Percentiles rank a stretch among this genome's conserved stretches.
phyloP scores from a whole-genome alignment of 2,888 invertebrate genomes.

The Empis stercorea region DNA sequence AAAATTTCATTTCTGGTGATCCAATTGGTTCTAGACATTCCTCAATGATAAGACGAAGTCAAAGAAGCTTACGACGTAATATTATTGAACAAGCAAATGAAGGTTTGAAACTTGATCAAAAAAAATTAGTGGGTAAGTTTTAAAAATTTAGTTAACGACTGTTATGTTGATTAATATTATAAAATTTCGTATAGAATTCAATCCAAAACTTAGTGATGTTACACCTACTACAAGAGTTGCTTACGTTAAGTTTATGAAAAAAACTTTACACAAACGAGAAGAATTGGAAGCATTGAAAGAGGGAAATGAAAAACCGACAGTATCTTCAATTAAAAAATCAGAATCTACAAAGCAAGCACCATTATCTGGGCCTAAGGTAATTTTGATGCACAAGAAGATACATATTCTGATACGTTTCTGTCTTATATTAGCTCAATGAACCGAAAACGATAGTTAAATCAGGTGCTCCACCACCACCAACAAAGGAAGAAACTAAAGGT shows the following conservation, averaged over 20 bases:
- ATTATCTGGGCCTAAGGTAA: too few species aligned
- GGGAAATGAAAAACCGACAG: conserved; percentile 5
- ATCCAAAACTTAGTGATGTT: conserved; percentile 62
- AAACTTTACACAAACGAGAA: conserved; percentile 44
- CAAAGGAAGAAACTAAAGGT: too few species aligned
- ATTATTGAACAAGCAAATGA: conserved; percentile 54
- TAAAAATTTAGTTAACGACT: not conserved
- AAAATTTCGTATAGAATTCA: conserved; percentile 49
- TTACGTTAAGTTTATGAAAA: conserved; percentile 77
- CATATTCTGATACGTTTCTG: too few species aligned
- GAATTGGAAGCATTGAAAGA: conserved; percentile 3
- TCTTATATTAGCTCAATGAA: too few species aligned
- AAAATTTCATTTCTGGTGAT: conserved; percentile 53
- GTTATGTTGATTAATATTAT: too few species aligned
- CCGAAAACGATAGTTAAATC: conserved; percentile 2
- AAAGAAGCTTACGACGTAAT: conserved; percentile 58
- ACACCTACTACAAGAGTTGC: conserved; percentile 70
- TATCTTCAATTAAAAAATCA: too few species aligned
- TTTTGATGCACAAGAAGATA: too few species aligned
- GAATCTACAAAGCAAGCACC: too few species aligned
- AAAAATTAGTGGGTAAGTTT: conserved; percentile 51
- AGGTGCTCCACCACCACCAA: not conserved
- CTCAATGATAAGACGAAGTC: conserved; percentile 46
- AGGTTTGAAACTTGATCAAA: conserved; percentile 53
- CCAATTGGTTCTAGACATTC: conserved; percentile 70